These are phyloP conservation scores for Liopterus haemorrhoidalis DNA, from an alignment of 2,888 invertebrate species.

Conservation along the genomic window DNA sequence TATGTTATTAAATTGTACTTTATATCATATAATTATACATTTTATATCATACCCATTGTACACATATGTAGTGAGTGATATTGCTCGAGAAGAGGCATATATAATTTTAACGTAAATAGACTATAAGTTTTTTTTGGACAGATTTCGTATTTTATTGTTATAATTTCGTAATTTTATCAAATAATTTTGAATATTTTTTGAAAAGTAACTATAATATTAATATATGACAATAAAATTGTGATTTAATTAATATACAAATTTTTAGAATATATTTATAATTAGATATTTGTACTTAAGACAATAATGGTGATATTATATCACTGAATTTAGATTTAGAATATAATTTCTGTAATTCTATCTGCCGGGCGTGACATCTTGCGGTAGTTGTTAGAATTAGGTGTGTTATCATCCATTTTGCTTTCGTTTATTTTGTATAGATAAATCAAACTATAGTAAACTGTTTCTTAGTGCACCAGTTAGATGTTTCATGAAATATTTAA, in stretches of 20 bases:
- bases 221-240: background rate
- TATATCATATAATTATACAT: no score
- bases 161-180: background rate
- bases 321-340: background rate
- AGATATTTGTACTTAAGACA: background rate
- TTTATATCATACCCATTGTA: no score
- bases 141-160: no score
- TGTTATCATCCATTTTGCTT: constrained; percentile 16
- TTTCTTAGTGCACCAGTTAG: constrained; percentile 23
- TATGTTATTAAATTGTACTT: no score
- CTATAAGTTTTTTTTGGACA: no score
- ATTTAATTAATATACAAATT: background rate
- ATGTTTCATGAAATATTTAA: constrained; percentile 25
- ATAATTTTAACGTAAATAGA: no score
- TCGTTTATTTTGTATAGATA: constrained; percentile 14
- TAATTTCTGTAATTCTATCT: background rate
- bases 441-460: constrained; percentile 16
- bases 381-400: constrained; percentile 12
- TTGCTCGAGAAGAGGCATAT: no score
- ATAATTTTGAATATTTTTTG: background rate
- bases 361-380: constrained; percentile 14
- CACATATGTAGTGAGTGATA: no score
- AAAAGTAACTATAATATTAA: background rate
- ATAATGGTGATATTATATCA: background rate
- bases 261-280: background rate